Base-by-base conservation (phyloP, 2,888 invertebrate genomes). In the Eilema depressum region DNA sequence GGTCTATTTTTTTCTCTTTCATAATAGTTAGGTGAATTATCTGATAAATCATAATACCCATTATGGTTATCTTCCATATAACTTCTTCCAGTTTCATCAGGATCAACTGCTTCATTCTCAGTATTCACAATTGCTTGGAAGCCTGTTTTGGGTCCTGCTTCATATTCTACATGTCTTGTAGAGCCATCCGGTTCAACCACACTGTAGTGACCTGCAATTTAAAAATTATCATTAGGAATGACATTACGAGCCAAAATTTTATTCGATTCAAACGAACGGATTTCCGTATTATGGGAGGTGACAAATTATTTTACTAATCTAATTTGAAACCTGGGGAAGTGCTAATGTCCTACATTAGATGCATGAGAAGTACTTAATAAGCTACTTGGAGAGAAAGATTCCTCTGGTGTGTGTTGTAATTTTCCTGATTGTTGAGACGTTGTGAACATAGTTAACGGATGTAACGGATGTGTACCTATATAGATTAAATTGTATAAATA, bases 141-240 rank as follows among this genome's bases (percentile, higher is more conserved):
- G 37, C 96, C 96, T 65, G 90, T 92, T 66, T 95, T 92, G 14
- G 96, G 95, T 69, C 96, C 96, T 26, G 96, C 96, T 33, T 96
- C 96, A 85, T 96, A 96, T 80, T 96, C 96, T 33, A 96, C 96
- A 57, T 95, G 94, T 80, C 96, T 93, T 73, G 96, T 92, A 63
- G 96, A 95, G 64, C 97, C 97, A 84, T 97, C 97, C 56, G 97
- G 96, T 87, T 97, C 97, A 65, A 97, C 86, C 26, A 97, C 92
- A 81, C 97, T 97, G 86, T 97, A 97, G 86, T 96, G 96, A 84
- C 96, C 95, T 95, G 87, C 17, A 89, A 89, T 63, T 25, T 11
- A 33, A 33, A 37, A 74, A 0, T 10, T 25, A 8, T 33, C 10
- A 28, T 11, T 3, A 56, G 12, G 12, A 30, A 14, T 30, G 2